phyloP scores from a whole-genome alignment of 2,888 invertebrate genomes.

The Liopterus haemorrhoidalis region DNA sequence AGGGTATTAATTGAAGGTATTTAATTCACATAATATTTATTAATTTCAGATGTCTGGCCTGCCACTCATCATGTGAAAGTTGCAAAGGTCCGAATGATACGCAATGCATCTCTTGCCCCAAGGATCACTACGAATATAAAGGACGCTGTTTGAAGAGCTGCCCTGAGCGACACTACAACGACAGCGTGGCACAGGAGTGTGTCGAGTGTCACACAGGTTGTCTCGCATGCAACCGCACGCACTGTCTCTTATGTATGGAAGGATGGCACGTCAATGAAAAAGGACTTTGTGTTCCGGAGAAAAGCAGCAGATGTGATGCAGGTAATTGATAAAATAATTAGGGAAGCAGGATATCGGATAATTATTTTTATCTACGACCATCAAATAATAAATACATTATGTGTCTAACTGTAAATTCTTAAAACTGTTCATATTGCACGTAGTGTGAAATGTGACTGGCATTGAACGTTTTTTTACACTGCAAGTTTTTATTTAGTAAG shows the following conservation, averaged over 20 bases:
- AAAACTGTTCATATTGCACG: too few relatives aligned
- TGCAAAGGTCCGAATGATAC: conserved; percentile 71
- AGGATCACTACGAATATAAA: conserved; percentile 63
- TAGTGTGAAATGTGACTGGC: too few relatives aligned
- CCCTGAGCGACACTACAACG: conserved; percentile 68
- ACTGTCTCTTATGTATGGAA: conserved; percentile 66
- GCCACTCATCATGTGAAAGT: conserved; percentile 73
- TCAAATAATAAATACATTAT: too few relatives aligned
- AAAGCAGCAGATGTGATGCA: conserved; percentile 62
- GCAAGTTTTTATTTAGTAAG: too few relatives aligned
- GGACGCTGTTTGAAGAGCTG: conserved; percentile 69
- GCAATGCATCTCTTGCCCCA: conserved; percentile 76
- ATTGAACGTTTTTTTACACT: too few relatives aligned
- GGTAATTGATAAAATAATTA: conserved; percentile 49
- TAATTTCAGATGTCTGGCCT: conserved; percentile 61
- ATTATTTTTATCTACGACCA: too few relatives aligned
- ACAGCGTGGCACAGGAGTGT: conserved; percentile 74
- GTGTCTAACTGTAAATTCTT: too few relatives aligned
- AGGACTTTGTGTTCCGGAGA: conserved; percentile 65
- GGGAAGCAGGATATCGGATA: too few relatives aligned
- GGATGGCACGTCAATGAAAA: conserved; percentile 74
- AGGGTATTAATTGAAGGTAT: not conserved
- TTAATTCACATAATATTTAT: conserved; percentile 1
- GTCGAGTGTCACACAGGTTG: conserved; percentile 74
- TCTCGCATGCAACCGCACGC: conserved; percentile 63